Evolutionary conservation across 1,140 invertebrate genomes (phyloP).

Genomic region (Hyles vespertilio): DNA sequence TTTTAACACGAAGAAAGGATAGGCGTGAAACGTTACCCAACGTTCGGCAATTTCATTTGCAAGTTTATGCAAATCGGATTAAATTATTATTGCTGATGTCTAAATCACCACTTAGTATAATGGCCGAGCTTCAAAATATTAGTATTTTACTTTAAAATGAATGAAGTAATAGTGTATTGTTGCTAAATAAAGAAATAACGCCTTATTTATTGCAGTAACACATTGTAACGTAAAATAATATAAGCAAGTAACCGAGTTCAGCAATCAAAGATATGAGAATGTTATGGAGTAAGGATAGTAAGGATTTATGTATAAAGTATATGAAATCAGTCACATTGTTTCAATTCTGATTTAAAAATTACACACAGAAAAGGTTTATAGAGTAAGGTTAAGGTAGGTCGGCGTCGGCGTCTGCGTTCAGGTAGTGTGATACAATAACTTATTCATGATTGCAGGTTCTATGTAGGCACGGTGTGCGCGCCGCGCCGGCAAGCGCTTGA

Average conservation of each 20-base stretch:
- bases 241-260: not conserved
- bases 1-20: too few species aligned
- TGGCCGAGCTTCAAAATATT: not conserved
- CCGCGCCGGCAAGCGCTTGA: conserved; percentile 32
- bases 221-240: not conserved
- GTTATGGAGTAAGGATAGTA: not conserved
- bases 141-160: not conserved
- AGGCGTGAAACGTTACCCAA: too few species aligned
- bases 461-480: conserved; percentile 30
- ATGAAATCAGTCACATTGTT: not conserved
- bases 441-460: conserved; percentile 55
- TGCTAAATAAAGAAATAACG: not conserved
- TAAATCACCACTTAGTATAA: too few species aligned
- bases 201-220: not conserved
- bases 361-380: not conserved
- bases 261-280: not conserved
- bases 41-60: too few species aligned
- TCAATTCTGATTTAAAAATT: not conserved
- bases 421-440: conserved; percentile 50
- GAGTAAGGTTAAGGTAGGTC: conserved; percentile 47
- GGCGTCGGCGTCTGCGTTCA: conserved; percentile 53
- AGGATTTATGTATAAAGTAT: not conserved
- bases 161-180: not conserved
- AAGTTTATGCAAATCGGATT: too few species aligned
- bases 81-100: too few species aligned